A percentile compares a stretch with the other conserved stretches of the same genome.
Conservation (phyloP, 2,113 vertebrate genomes). For the Phrynocephalus versicolor region DNA sequence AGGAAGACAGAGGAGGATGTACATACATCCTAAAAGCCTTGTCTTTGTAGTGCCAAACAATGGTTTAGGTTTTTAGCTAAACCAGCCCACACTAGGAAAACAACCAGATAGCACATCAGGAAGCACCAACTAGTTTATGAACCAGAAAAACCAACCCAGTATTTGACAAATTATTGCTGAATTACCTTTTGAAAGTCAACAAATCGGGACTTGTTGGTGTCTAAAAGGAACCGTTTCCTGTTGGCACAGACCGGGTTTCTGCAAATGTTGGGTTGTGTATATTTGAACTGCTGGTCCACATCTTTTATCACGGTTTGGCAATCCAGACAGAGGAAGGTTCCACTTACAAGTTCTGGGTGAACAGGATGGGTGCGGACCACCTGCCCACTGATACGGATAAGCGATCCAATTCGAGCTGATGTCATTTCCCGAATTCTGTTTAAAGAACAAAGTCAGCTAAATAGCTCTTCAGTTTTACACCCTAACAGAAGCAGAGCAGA, state of each 20-base stretch:
- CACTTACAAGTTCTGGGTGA: constrained; percentile 94
- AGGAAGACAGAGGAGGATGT: neutral
- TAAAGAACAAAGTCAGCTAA: constrained; percentile 37
- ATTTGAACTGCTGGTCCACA: constrained; percentile 97
- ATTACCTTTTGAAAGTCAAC: constrained; percentile 97
- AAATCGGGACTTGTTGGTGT: constrained; percentile 98
- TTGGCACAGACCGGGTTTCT: constrained; percentile 97
- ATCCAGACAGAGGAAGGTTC: constrained; percentile 94
- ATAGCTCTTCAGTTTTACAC: neutral
- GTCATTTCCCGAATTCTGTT: constrained; percentile 94
- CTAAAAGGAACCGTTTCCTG: constrained; percentile 91
- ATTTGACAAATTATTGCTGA: neutral
- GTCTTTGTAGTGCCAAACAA: neutral
- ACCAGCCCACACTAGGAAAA: neutral
- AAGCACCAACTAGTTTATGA: neutral
- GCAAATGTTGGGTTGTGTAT: constrained; percentile 95
- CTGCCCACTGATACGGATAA: constrained; percentile 95
- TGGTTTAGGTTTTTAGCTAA: neutral
- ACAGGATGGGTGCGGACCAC: constrained; percentile 97
- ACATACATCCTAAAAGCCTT: neutral
- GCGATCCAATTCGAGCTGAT: constrained; percentile 88
- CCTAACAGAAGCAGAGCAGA: neutral
- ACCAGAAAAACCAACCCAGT: neutral
- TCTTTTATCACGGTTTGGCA: constrained; percentile 94
- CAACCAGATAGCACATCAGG: neutral